phyloP scores from a whole-genome alignment of 2,797 vertebrate genomes.

The Hafferia zeledoni region DNA sequence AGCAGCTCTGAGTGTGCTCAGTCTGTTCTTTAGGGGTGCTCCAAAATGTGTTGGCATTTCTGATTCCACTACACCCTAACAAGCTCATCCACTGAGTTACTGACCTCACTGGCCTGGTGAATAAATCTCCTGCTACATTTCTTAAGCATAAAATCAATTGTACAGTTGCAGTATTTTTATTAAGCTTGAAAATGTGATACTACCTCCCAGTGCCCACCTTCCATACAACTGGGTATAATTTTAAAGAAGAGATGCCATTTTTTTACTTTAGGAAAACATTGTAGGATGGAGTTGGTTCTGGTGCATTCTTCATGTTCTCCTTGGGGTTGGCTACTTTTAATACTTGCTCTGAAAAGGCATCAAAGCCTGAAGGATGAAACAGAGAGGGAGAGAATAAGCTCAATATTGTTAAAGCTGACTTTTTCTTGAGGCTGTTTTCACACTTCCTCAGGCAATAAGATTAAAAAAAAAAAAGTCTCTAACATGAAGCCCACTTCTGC shows the following conservation, averaged over 20 bases:
- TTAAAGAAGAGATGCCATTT: not conserved
- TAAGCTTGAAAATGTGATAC: not conserved
- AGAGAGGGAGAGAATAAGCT: slow-evolving; percentile 4
- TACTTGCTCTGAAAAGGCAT: not conserved
- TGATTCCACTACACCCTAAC: not conserved
- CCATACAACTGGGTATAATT: not conserved
- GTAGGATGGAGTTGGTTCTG: not conserved
- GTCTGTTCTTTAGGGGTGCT: not conserved
- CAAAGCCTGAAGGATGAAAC: slow-evolving; percentile 1
- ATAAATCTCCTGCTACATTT: not conserved
- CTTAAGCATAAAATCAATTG: not conserved
- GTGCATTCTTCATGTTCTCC: not conserved
- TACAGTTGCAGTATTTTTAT: not conserved
- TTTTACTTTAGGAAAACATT: not conserved
- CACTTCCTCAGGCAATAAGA: slow-evolving; percentile 60
- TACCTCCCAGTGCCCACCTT: not conserved
- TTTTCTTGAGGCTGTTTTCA: slow-evolving; percentile 48
- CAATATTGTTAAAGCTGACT: not conserved
- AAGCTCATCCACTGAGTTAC: not conserved
- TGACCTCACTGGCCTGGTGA: not conserved
- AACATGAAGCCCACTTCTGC: slow-evolving; percentile 49
- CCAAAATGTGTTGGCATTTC: not conserved
- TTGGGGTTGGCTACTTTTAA: not conserved
- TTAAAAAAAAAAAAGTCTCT: slow-evolving; percentile 8
- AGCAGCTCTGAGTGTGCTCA: not conserved